Evolutionary conservation across 1,140 invertebrate species (phyloP).

Genomic region (Drosophila ogumai): DNA sequence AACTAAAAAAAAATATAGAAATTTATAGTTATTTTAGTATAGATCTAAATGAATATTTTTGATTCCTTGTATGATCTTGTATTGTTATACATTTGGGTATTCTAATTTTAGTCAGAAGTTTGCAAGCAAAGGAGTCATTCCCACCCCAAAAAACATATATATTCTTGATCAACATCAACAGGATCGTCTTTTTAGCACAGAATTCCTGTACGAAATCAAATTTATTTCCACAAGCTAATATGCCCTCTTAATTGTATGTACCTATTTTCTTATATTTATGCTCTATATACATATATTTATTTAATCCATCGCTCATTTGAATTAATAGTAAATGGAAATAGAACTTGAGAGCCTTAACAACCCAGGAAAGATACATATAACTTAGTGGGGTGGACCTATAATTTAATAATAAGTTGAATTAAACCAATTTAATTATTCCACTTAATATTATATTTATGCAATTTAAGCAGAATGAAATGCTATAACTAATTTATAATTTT

Average conservation of each 20-base stretch:
- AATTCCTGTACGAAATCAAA: background rate
- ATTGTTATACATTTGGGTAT: too few species aligned
- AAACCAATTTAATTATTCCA: background rate
- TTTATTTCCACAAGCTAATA: background rate
- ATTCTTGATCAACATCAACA: too few species aligned
- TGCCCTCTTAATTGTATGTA: background rate
- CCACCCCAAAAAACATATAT: too few species aligned
- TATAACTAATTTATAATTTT: background rate
- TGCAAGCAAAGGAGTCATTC: too few species aligned
- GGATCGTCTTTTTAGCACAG: too few species aligned
- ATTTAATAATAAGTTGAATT: background rate
- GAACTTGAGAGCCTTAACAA: background rate
- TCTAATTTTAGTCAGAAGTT: too few species aligned
- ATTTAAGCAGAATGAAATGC: too few species aligned
- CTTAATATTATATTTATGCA: background rate
- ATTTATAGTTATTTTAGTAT: background rate
- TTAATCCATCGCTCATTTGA: conserved; percentile 8
- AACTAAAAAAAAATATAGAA: background rate
- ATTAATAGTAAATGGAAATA: conserved; percentile 14
- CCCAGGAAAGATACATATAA: background rate
- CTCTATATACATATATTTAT: conserved; percentile 1
- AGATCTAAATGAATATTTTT: too few species aligned
- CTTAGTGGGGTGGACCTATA: conserved; percentile 1
- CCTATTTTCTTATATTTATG: background rate
- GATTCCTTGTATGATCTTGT: too few species aligned